Percentiles rank a stretch among this genome's conserved stretches.
Evolutionary conservation across 2,797 vertebrate species (phyloP).

Genomic region (Carcharodon carcharias): DNA sequence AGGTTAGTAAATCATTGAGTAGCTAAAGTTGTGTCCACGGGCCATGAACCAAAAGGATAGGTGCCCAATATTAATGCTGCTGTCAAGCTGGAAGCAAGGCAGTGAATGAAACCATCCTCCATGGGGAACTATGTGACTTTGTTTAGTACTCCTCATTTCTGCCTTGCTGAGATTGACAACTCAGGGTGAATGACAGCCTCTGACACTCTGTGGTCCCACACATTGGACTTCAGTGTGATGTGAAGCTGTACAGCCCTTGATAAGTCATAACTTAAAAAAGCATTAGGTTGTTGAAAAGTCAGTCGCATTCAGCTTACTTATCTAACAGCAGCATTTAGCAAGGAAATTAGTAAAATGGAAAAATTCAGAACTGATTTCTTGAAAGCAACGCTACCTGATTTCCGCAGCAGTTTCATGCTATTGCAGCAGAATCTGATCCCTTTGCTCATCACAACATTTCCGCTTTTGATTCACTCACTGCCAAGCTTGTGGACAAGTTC

Average conservation of each 20-base stretch:
- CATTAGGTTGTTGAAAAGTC: background rate
- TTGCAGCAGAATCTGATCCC: background rate
- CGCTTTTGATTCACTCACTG: slow-evolving; percentile 20
- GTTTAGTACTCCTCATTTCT: background rate
- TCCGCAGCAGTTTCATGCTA: background rate
- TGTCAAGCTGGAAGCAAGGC: background rate
- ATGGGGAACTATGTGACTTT: background rate
- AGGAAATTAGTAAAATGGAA: background rate
- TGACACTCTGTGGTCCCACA: background rate
- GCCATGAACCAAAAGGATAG: background rate
- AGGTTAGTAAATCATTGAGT: background rate
- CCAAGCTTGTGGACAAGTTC: background rate
- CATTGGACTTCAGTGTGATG: background rate
- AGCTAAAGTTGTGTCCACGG: background rate
- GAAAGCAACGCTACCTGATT: background rate
- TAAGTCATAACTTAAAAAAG: background rate
- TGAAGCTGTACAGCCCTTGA: background rate
- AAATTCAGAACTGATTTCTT: background rate
- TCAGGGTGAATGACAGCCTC: background rate
- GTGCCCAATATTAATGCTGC: background rate
- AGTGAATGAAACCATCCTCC: background rate
- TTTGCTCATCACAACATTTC: background rate
- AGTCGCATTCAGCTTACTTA: slow-evolving; percentile 8
- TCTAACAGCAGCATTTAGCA: background rate
- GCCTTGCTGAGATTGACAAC: background rate